phyloP scores from a whole-genome alignment of 2,797 vertebrate genomes.

The Falco columbarius region DNA sequence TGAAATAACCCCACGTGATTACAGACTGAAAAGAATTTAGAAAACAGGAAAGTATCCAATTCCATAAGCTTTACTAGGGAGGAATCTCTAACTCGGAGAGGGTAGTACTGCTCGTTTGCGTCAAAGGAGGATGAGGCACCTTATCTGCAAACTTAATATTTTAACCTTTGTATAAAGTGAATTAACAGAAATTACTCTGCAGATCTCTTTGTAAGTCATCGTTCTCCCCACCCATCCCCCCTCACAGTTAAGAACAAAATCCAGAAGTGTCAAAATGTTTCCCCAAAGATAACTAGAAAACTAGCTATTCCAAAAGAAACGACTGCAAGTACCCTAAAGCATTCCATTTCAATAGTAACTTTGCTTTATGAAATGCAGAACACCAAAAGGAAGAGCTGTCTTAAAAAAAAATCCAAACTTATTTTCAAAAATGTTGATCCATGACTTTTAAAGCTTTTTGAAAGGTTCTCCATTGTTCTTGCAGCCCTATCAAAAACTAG shows the following conservation, averaged over 20 bases:
- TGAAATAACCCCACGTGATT: background rate
- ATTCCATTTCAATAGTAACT: background rate
- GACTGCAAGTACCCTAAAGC: background rate
- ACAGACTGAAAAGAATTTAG: background rate
- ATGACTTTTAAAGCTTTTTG: background rate
- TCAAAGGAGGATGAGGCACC: background rate
- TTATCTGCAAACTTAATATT: background rate
- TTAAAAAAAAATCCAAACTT: background rate
- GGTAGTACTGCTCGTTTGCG: background rate
- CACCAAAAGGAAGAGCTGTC: background rate
- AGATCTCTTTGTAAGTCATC: background rate
- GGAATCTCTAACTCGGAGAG: background rate
- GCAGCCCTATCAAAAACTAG: background rate
- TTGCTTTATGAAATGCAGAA: background rate
- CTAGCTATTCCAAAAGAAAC: background rate
- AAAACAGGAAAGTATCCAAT: background rate
- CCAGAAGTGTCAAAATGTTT: background rate
- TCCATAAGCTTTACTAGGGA: background rate
- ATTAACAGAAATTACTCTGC: background rate
- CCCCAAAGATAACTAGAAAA: background rate
- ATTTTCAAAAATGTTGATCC: background rate
- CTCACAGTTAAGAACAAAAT: background rate
- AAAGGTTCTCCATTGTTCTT: background rate
- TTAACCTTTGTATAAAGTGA: background rate
- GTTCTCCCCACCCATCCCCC: rapidly evolving